Base-by-base conservation (phyloP, 2,797 vertebrate genomes). In the Podarcis siculus region DNA sequence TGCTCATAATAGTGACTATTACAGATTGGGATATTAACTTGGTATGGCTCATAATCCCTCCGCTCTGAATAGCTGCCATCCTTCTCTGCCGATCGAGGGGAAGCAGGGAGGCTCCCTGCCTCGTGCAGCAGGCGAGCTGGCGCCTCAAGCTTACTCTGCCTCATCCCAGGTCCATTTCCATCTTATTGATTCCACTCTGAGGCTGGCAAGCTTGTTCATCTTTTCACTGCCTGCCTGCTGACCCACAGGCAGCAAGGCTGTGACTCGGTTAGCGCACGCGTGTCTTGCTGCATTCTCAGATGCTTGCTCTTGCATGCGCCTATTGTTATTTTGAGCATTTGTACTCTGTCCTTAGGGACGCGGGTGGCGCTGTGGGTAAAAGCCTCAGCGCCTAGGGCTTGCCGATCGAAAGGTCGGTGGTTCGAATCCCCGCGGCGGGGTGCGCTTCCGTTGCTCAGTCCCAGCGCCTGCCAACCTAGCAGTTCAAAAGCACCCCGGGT, bases 1-100 rank as follows among this genome's bases (percentile, higher is more conserved):
- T 86, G 72, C 73, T 78, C 84, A n/a, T 80, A 91, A 91, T 21
- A 81, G 77, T 89, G 87, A 89, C 84, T 73, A 69, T 83, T 27
- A 5, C 0, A 0, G 0, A 0, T 3, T 35, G 85, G 79, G 81
- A n/a, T 88, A 35, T 88, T 88, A 81, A 89, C 67, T 85, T 0
- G 0, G 15, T 39, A 80, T 82, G 72, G 73, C 39, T 84, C 0
- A 1, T 79, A 89, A 92, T 67, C 27, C 0, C 0, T 35, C 45
- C 15, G 76, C 0, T 0, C 23, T 58, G 42, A 71, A 78, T 30
- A 89, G 42, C 79, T 89, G 71, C 79, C 1, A 6, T 45, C 71
- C 82, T 37, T 86, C 4, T 19, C 8, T 82, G 32, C 35, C 17
- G 69, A 66, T 19, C 45, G 75, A 80, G 27, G 71, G 87, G 3